Base-by-base conservation (phyloP, 2,113 vertebrate genomes). In the Stigmatopora argus region DNA sequence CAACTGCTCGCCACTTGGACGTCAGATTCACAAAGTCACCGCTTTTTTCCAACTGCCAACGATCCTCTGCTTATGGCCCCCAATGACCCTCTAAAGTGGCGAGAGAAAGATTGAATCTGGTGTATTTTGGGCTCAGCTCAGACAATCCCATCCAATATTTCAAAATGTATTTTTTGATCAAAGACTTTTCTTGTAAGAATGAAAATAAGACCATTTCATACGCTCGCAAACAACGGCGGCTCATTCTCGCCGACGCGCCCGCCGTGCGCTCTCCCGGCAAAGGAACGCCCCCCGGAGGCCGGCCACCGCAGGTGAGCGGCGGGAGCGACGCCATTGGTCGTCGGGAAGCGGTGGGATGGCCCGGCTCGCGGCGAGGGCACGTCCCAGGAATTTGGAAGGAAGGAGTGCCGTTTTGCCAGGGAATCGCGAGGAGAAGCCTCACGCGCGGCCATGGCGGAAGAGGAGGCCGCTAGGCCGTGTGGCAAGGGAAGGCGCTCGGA, bases 341-440 rank as follows among this genome's bases (percentile, higher is more conserved):
- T 9, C 56, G 64, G 65, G 78, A 81, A 80, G 75, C 77, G 70
- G 78, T 31, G 38, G 38, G 59, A 8, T n/a, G 38, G 18, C 58
- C 13, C 56, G 18, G 75, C 84, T 85, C 79, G 26, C 77, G 83
- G 85, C 83, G 71, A 82, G 70, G 77, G 57, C 87, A 81, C 74
- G 85, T 89, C 63, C 9, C 60, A 86, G 81, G 83, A 88, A 86
- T 87, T 76, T 69, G 48, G 26, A 38, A 66, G 48, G 26, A 38
- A 66, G 80, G 79, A 84, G 69, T 77, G 72, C 26, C 26, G 26
- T 31, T 66, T 79, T 73, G 41, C 62, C 67, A 49, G 62, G 65
- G 52, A 69, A 55, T 26, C 71, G 79, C 66, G 67, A 60, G 66
- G 21, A 34, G 1, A 7, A 55, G 26, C 26, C 26, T 31, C 3